These are phyloP conservation scores for Piscicola geometra DNA, from an alignment of 2,888 invertebrate species.

Conservation along the genomic window DNA sequence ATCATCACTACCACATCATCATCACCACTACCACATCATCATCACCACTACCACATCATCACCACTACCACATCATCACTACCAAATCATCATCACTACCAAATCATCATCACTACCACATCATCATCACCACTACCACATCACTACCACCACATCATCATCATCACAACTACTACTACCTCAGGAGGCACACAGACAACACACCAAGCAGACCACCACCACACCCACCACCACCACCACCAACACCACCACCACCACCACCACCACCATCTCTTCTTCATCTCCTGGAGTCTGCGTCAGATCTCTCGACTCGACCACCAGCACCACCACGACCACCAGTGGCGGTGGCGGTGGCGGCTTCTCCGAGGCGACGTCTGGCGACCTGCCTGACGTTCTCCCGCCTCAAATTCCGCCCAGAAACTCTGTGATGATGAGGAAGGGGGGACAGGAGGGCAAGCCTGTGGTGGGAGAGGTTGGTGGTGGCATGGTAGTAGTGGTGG, in stretches of 20 bases:
- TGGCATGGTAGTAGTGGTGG: background rate
- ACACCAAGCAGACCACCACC: no score
- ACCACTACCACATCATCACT: background rate
- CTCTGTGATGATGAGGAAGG: conserved; percentile 60
- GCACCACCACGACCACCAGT: background rate
- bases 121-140: background rate
- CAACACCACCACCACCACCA: background rate
- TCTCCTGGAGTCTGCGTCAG: conserved; percentile 33
- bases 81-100: background rate
- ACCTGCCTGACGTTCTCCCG: conserved; percentile 88
- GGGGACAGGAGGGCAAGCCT: conserved; percentile 72
- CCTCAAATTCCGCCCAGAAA: conserved; percentile 57
- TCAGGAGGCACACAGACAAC: no score
- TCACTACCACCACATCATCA: background rate
- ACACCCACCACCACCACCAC: background rate
- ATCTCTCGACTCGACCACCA: conserved; percentile 25
- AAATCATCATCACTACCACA: background rate
- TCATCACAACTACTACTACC: background rate
- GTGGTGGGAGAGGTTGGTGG: conserved; percentile 85
- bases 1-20: no score
- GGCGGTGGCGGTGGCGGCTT: background rate
- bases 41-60: background rate
- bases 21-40: no score
- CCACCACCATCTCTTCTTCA: background rate
- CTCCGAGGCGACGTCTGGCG: conserved; percentile 51